Percentiles rank a stretch among this genome's conserved stretches.
Evolutionary conservation across 1,140 invertebrate species (phyloP).

Genomic region (Lordiphosa stackelbergi): DNA sequence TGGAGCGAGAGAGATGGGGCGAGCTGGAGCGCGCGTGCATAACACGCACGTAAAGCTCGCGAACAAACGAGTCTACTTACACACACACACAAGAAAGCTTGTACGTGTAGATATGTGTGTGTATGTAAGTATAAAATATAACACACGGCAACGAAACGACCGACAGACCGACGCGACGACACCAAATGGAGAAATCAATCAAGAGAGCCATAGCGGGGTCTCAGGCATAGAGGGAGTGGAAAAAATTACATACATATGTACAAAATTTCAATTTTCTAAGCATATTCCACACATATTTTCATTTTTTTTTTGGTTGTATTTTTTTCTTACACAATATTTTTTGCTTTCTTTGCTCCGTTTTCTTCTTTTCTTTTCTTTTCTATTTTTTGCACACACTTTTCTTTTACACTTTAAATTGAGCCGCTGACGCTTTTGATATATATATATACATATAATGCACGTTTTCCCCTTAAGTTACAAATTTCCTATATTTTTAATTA

Average conservation of each 20-base stretch:
- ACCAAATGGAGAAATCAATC: slow-evolving; percentile 71
- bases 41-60: slow-evolving; percentile 46
- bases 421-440: slow-evolving; percentile 37
- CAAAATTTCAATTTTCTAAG: slow-evolving; percentile 42
- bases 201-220: slow-evolving; percentile 38
- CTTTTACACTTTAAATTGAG: slow-evolving; percentile 64
- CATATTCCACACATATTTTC: slow-evolving; percentile 50
- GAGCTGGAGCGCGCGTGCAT: slow-evolving; percentile 69
- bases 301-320: slow-evolving; percentile 44
- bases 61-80: slow-evolving; percentile 33
- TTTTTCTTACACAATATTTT: slow-evolving; percentile 68
- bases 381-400: slow-evolving; percentile 52
- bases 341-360: slow-evolving; percentile 30
- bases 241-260: slow-evolving; percentile 52
- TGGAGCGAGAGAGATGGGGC: slow-evolving; percentile 39
- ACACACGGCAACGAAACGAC: slow-evolving; percentile 42
- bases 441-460: slow-evolving; percentile 57
- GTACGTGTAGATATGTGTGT: slow-evolving; percentile 23
- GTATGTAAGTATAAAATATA: slow-evolving; percentile 26
- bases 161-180: slow-evolving; percentile 32
- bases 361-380: slow-evolving; percentile 30
- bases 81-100: slow-evolving; percentile 29
- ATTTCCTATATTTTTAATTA: slow-evolving; percentile 63
- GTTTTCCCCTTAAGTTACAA: slow-evolving; percentile 57
- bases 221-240: slow-evolving; percentile 41